phyloP scores from a whole-genome alignment of 2,113 vertebrate genomes.

The Porphyrio hochstetteri region DNA sequence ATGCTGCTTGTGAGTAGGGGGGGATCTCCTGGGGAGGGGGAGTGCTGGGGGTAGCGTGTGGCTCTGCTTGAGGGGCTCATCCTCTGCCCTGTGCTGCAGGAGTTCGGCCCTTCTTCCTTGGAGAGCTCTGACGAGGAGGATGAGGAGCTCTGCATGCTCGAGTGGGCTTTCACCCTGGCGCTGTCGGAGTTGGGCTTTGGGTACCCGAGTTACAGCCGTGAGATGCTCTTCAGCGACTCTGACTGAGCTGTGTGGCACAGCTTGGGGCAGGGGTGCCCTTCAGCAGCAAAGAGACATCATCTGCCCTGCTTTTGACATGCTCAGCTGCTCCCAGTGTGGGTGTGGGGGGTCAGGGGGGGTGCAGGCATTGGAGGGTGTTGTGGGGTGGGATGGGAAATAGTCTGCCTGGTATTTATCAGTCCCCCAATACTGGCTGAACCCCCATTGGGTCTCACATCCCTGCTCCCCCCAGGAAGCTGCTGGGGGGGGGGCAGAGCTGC shows the following conservation, averaged over 20 bases:
- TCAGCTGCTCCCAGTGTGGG: background rate
- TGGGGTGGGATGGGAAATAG: background rate
- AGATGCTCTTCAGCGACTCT: background rate
- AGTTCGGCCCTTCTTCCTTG: background rate
- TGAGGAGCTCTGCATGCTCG: conserved; percentile 27
- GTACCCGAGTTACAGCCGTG: fast-evolving
- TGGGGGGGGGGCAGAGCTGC: background rate
- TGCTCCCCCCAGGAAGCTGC: fast-evolving
- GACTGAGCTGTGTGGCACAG: background rate
- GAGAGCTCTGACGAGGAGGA: conserved; percentile 69
- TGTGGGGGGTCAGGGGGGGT: background rate
- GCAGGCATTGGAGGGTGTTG: background rate
- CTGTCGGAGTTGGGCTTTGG: background rate
- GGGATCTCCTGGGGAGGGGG: fast-evolving
- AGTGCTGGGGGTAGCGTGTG: fast-evolving
- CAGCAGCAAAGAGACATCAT: too few species aligned
- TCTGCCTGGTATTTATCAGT: background rate
- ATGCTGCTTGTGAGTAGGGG: background rate
- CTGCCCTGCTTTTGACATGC: background rate
- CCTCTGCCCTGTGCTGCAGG: background rate
- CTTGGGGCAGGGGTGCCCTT: background rate
- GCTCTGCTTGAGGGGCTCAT: background rate
- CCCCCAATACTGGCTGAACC: background rate
- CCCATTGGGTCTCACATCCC: background rate
- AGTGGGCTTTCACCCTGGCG: conserved; percentile 70